phyloP scores from a whole-genome alignment of 2,888 invertebrate genomes.

The Odontocolon sp. region DNA sequence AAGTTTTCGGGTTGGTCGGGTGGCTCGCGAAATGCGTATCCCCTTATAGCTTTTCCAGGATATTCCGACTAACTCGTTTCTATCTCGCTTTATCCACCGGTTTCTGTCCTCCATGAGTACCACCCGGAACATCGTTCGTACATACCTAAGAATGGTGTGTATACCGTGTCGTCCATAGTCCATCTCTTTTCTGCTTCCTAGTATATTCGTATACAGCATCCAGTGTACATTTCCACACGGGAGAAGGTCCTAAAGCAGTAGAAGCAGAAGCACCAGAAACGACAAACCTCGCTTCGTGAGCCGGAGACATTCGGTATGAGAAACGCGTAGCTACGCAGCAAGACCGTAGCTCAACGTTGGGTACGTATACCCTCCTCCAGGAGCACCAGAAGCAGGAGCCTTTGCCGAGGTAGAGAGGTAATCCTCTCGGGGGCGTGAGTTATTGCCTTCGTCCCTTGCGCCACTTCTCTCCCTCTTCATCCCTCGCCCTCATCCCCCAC shows the following conservation, averaged over 20 bases:
- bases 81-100: neutral
- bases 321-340: constrained; percentile 81
- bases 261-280: constrained; percentile 63
- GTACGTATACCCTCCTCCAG: constrained; percentile 50
- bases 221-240: constrained; percentile 34
- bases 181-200: constrained; percentile 25
- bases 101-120: constrained; percentile 25
- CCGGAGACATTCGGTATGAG: constrained; percentile 80
- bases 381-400: constrained; percentile 62
- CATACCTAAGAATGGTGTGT: constrained; percentile 43
- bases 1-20: constrained; percentile 68
- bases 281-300: constrained; percentile 73
- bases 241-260: constrained; percentile 60
- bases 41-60: constrained; percentile 31
- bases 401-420: constrained; percentile 78
- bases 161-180: constrained; percentile 30
- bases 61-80: constrained; percentile 38
- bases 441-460: constrained; percentile 68
- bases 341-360: constrained; percentile 80
- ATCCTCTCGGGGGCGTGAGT: constrained; percentile 81
- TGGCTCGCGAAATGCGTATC: constrained; percentile 36
- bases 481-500: constrained; percentile 59
- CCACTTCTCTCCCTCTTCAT: constrained; percentile 64
- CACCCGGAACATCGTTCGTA: constrained; percentile 24
- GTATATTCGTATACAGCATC: constrained; percentile 3